Conservation (phyloP, 1,140 invertebrate genomes). For the Drosophila ficusphila region DNA sequence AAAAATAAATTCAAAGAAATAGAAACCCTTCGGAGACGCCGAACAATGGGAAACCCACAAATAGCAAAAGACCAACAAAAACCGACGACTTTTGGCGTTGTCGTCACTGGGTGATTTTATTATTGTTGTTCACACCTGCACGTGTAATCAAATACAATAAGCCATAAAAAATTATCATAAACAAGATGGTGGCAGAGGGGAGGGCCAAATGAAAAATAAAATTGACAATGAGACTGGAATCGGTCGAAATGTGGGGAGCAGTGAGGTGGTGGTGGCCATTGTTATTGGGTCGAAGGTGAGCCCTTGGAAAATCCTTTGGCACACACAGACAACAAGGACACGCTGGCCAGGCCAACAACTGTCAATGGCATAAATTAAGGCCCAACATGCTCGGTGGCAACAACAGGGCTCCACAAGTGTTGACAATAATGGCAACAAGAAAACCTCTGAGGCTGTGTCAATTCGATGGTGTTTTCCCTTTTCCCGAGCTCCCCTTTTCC, state of each 20-base stretch:
- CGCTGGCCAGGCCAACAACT: slow-evolving; percentile 10
- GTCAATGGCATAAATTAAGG: slow-evolving; percentile 77
- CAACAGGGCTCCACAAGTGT: slow-evolving; percentile 65
- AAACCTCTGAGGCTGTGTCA: slow-evolving; percentile 53
- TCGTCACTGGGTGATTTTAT: slow-evolving; percentile 27
- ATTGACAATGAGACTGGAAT: slow-evolving; percentile 25
- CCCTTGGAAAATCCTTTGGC: slow-evolving; percentile 69
- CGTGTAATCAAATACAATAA: slow-evolving; percentile 81
- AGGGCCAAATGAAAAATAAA: slow-evolving; percentile 33
- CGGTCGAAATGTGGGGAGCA: background rate
- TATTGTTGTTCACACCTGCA: slow-evolving; percentile 57
- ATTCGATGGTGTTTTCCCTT: slow-evolving; percentile 67
- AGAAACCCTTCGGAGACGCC: slow-evolving; percentile 23
- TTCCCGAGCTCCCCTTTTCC: slow-evolving; percentile 47
- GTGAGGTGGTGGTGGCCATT: slow-evolving; percentile 9
- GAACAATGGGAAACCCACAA: slow-evolving; percentile 50
- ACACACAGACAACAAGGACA: slow-evolving; percentile 62
- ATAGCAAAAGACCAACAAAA: slow-evolving; percentile 45
- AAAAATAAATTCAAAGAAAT: slow-evolving; percentile 22
- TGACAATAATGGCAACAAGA: slow-evolving; percentile 45
- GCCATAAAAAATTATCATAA: slow-evolving; percentile 77
- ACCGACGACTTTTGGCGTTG: background rate
- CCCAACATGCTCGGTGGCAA: slow-evolving; percentile 53
- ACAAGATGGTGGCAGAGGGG: too few relatives aligned
- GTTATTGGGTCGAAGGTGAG: slow-evolving; percentile 65